A percentile compares a stretch with the other conserved stretches of the same genome.
phyloP scores from a whole-genome alignment of 2,797 vertebrate genomes.

The Hydrophis major region DNA sequence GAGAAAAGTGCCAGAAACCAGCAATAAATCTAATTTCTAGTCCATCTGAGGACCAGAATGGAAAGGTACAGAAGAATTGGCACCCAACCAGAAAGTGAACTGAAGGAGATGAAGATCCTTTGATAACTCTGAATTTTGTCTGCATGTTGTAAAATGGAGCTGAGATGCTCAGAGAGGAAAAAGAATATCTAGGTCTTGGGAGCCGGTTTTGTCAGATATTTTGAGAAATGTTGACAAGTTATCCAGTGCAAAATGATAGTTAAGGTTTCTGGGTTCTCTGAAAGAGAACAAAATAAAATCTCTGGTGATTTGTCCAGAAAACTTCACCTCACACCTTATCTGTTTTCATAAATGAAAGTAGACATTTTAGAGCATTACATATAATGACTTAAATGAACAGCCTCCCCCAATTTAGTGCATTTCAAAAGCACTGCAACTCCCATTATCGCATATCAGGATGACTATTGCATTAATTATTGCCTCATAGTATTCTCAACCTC shows the following conservation, averaged over 20 bases:
- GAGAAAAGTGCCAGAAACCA: constrained; percentile 15
- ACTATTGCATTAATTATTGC: background rate
- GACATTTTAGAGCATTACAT: background rate
- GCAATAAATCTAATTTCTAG: constrained; percentile 18
- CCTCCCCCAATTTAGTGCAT: background rate
- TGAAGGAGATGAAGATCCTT: background rate
- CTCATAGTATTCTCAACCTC: background rate
- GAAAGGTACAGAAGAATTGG: constrained; percentile 24
- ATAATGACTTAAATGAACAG: background rate
- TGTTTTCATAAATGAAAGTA: background rate
- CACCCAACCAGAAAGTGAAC: background rate
- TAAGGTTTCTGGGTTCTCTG: background rate
- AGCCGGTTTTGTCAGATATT: background rate
- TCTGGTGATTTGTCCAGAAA: background rate
- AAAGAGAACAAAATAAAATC: background rate
- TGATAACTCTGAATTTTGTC: background rate
- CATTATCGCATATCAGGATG: background rate
- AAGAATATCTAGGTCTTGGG: background rate
- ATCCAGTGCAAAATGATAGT: background rate
- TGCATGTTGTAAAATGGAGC: background rate
- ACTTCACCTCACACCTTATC: background rate
- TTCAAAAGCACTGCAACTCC: background rate
- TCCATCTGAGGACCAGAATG: background rate
- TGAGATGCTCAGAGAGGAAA: background rate
- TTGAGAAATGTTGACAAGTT: background rate